Conservation (phyloP, 2,113 vertebrate species). For the Corydoras sp. region DNA sequence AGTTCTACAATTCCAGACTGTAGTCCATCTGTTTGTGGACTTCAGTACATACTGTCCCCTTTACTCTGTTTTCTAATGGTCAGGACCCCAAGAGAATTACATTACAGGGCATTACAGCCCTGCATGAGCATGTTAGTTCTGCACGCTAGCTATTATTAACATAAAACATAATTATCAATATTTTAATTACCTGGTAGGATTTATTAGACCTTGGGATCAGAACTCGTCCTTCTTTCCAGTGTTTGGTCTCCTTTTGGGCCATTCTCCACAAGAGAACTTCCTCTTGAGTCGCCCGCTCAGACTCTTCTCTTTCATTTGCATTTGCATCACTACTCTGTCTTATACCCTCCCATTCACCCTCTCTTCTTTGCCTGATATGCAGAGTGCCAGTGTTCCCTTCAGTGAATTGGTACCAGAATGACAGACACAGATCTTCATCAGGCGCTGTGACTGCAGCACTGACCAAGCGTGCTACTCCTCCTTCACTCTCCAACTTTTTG, state of each 20-base stretch:
- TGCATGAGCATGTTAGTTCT: too few species aligned
- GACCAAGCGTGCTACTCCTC: slow-evolving; percentile 47
- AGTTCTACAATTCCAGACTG: too few species aligned
- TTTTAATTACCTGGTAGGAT: slow-evolving; percentile 73
- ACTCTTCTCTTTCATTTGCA: slow-evolving; percentile 61
- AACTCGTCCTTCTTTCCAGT: slow-evolving; percentile 84
- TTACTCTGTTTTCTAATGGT: too few species aligned
- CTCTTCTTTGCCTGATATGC: slow-evolving; percentile 74
- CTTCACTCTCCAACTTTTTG: slow-evolving; percentile 59
- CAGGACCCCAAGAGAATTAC: too few species aligned
- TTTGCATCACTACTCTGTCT: not conserved
- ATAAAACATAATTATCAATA: too few species aligned
- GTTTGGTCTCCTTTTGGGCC: slow-evolving; percentile 69
- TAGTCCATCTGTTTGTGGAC: too few species aligned
- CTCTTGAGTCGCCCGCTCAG: slow-evolving; percentile 25
- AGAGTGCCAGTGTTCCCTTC: slow-evolving; percentile 71
- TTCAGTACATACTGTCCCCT: too few species aligned
- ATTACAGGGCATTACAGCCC: too few species aligned
- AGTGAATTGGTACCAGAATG: slow-evolving; percentile 90
- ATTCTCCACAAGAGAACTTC: slow-evolving; percentile 72
- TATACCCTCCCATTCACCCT: slow-evolving; percentile 53
- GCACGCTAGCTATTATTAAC: too few species aligned
- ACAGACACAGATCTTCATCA: slow-evolving; percentile 80
- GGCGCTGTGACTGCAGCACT: slow-evolving; percentile 73
- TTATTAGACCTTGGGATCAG: slow-evolving; percentile 73